phyloP scores from a whole-genome alignment of 2,888 invertebrate species.

The Eupithecia abbreviata region DNA sequence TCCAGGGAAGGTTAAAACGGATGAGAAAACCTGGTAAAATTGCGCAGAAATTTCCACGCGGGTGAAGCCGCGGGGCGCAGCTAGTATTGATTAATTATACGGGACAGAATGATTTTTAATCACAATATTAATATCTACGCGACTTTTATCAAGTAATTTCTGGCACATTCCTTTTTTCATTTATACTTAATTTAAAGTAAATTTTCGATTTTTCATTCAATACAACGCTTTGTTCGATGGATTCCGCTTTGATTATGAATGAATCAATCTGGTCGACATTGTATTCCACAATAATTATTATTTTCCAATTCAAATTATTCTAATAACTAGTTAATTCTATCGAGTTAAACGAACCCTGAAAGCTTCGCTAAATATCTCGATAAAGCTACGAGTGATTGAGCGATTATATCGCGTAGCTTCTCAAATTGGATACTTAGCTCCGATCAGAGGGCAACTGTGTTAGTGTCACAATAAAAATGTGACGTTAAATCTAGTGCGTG shows the following conservation, averaged over 20 bases:
- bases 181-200: constrained; percentile 45
- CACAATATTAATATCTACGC: neutral
- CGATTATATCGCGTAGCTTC: constrained; percentile 30
- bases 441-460: constrained; percentile 8
- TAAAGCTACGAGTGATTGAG: constrained; percentile 48
- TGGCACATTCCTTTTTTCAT: constrained; percentile 67
- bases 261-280: neutral
- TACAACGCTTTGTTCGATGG: constrained; percentile 13
- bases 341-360: constrained; percentile 10
- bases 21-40: too few species aligned
- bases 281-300: neutral
- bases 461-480: neutral
- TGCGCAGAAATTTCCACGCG: too few species aligned
- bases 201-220: neutral
- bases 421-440: constrained; percentile 7
- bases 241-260: constrained; percentile 4
- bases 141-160: constrained; percentile 18
- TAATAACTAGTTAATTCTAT: constrained; percentile 9
- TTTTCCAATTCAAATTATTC: neutral
- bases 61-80: too few species aligned
- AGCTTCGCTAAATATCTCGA: constrained; percentile 31
- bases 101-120: too few species aligned
- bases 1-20: too few species aligned
- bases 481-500: too few species aligned
- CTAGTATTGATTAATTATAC: too few species aligned